Evolutionary conservation across 2,113 vertebrate genomes (phyloP).

Genomic region (Vulpes lagopus): DNA sequence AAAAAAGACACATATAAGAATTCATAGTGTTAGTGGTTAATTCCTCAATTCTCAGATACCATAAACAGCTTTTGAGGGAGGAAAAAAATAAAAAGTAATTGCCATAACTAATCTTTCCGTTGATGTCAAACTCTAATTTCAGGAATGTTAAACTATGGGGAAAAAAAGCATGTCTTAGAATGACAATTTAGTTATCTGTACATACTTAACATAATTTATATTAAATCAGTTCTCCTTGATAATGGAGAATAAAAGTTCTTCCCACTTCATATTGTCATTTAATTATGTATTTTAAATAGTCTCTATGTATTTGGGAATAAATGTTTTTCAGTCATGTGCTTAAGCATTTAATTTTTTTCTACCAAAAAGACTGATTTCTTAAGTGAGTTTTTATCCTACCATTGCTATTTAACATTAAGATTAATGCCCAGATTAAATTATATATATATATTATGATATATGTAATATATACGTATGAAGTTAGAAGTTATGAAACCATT

Average conservation of each 20-base stretch:
- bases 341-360: constrained; percentile 40
- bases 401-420: constrained; percentile 36
- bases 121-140: constrained; percentile 37
- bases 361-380: constrained; percentile 23
- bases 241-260: constrained; percentile 38
- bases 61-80: not conserved
- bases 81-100: constrained; percentile 35
- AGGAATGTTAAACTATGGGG: constrained; percentile 4
- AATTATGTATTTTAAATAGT: constrained; percentile 38
- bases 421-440: constrained; percentile 19
- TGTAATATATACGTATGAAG: not conserved
- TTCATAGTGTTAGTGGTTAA: constrained; percentile 16
- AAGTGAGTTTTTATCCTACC: constrained; percentile 50
- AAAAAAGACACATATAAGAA: not conserved
- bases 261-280: constrained; percentile 27
- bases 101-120: not conserved
- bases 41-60: constrained; percentile 27
- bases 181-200: not conserved
- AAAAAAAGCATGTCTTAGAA: constrained; percentile 8
- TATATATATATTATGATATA: not conserved
- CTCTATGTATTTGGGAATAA: not conserved
- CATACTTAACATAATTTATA: not conserved
- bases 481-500: constrained; percentile 24
- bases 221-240: not conserved
- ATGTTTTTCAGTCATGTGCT: not conserved